Evolutionary conservation across 2,888 invertebrate species (phyloP).

Genomic region (Limenitis arthemis): DNA sequence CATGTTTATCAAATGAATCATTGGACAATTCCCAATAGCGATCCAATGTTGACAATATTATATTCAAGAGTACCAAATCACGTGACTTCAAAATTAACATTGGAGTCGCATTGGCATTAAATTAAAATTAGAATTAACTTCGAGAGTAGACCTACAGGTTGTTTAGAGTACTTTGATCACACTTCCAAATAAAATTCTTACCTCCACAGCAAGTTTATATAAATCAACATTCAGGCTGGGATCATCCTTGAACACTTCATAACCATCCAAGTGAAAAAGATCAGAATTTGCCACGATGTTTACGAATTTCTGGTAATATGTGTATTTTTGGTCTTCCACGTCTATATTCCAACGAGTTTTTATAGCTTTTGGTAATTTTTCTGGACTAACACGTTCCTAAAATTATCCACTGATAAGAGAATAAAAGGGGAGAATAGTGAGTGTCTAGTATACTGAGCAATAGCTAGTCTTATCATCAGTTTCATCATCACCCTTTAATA

Average conservation of each 20-base stretch:
- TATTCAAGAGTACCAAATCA: no score
- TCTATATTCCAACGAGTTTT: conserved; percentile 40
- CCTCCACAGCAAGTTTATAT: conserved; percentile 54
- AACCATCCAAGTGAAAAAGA: conserved; percentile 45
- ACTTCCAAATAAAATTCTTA: conserved; percentile 30
- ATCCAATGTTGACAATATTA: no score
- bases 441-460: background rate
- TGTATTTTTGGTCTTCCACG: conserved; percentile 37
- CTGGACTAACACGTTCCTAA: conserved; percentile 44
- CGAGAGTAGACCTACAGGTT: no score
- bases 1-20: no score
- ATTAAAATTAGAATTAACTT: no score
- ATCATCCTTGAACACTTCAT: conserved; percentile 45
- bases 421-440: background rate
- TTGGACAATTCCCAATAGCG: no score
- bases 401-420: conserved; percentile 1
- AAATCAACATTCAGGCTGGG: conserved; percentile 43
- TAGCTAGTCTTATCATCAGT: no score
- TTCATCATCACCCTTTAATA: no score
- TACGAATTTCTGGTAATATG: conserved; percentile 52
- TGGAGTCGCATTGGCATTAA: no score
- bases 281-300: conserved; percentile 48
- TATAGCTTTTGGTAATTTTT: conserved; percentile 40
- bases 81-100: no score
- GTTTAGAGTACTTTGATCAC: background rate